A percentile compares a stretch with the other conserved stretches of the same genome.
These are phyloP conservation scores for Scaptomyza graminum DNA, from an alignment of 1,140 invertebrate species.

Conservation along the genomic window DNA sequence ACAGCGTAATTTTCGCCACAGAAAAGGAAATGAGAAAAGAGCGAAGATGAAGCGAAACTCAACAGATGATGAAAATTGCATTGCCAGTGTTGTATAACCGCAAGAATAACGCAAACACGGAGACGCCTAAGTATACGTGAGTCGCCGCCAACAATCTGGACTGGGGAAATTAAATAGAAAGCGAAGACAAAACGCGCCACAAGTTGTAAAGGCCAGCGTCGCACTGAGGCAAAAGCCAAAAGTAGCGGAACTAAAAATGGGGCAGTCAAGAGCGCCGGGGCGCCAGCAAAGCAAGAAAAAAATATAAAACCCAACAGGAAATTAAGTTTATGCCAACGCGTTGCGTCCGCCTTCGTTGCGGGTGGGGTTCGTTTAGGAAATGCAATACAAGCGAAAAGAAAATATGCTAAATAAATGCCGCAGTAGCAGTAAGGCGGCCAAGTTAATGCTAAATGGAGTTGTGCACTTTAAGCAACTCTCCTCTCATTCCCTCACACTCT, in stretches of 20 bases:
- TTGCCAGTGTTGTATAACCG: constrained; percentile 33
- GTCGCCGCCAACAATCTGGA: constrained; percentile 49
- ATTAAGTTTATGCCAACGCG: constrained; percentile 71
- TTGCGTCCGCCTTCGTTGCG: constrained; percentile 36
- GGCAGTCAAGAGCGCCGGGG: constrained; percentile 34
- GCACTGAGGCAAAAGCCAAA: constrained; percentile 33
- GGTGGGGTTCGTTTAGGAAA: constrained; percentile 25
- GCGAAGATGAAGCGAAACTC: constrained; percentile 7
- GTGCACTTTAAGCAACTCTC: constrained; percentile 54
- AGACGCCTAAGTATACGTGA: constrained; percentile 58
- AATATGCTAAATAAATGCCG: constrained; percentile 78
- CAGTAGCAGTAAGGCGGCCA: constrained; percentile 40
- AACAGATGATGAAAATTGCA: constrained; percentile 56
- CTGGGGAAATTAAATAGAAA: constrained; percentile 77
- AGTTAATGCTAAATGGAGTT: constrained; percentile 75
- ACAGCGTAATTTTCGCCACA: constrained; percentile 62
- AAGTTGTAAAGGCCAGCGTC: constrained; percentile 59
- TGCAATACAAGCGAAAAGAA: constrained; percentile 64
- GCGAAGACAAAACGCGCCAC: constrained; percentile 56
- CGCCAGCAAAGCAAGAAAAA: neutral
- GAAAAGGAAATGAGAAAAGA: constrained; percentile 15
- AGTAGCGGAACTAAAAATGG: constrained; percentile 69
- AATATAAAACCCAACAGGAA: constrained; percentile 53
- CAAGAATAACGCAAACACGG: constrained; percentile 52
- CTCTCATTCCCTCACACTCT: constrained; percentile 2